Evolutionary conservation across 2,113 vertebrate species (phyloP).

Genomic region (Paralichthys olivaceus): DNA sequence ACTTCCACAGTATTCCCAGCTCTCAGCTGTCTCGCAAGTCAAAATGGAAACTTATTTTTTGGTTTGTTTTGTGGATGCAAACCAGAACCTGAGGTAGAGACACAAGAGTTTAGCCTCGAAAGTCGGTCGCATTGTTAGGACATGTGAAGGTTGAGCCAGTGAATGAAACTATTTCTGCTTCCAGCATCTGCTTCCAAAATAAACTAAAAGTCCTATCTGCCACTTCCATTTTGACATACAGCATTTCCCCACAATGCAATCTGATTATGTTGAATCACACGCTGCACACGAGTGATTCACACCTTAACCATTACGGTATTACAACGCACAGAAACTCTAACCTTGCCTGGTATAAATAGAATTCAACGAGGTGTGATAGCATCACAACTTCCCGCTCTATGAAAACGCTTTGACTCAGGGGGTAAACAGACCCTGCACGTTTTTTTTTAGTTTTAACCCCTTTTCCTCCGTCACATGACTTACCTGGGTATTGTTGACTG

Average conservation of each 20-base stretch:
- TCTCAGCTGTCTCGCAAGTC: too few relatives aligned
- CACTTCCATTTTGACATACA: slow-evolving; percentile 4
- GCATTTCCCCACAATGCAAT: not conserved
- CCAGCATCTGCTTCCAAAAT: not conserved
- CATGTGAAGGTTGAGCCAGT: not conserved
- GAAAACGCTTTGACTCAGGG: slow-evolving; percentile 23
- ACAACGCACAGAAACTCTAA: too few relatives aligned
- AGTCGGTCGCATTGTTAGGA: too few relatives aligned
- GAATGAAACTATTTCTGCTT: not conserved
- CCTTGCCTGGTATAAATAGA: not conserved
- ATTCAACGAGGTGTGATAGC: slow-evolving; percentile 23
- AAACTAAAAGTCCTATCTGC: slow-evolving; percentile 16
- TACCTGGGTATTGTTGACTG: not conserved
- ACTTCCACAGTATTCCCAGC: too few relatives aligned
- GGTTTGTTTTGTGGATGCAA: not conserved
- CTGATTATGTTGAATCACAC: too few relatives aligned
- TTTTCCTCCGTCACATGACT: slow-evolving; percentile 20
- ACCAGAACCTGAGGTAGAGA: too few relatives aligned
- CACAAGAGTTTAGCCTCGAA: too few relatives aligned
- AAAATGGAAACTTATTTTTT: not conserved
- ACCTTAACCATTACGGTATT: slow-evolving; percentile 1
- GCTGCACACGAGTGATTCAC: not conserved
- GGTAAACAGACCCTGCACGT: not conserved
- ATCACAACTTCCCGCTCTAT: slow-evolving; percentile 20
- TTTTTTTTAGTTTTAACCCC: slow-evolving; percentile 4